Evolutionary conservation across 2,888 invertebrate species (phyloP).

Genomic region (Drosophila anomelani): DNA sequence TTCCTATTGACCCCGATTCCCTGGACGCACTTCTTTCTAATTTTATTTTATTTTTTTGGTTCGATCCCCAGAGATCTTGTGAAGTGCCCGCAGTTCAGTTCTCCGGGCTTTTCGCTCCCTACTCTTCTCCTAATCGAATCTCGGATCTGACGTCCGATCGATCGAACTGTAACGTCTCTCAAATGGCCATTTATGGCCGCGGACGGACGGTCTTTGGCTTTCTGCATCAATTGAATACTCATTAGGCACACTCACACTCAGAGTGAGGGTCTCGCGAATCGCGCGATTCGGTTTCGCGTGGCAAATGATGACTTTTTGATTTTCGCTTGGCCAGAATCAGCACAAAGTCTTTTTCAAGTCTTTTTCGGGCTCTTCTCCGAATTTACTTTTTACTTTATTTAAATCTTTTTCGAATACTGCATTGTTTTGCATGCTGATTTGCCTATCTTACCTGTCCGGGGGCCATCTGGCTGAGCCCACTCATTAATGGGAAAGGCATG

Average conservation of each 20-base stretch:
- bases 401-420: constrained; percentile 21
- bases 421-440: constrained; percentile 41
- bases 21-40: constrained; percentile 75
- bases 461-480: constrained; percentile 1
- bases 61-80: constrained; percentile 43
- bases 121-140: constrained; percentile 65
- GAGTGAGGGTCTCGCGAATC: constrained; percentile 21
- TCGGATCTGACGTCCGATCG: constrained; percentile 56
- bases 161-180: constrained; percentile 69
- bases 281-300: constrained; percentile 47
- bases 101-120: constrained; percentile 25
- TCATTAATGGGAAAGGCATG: constrained; percentile 1
- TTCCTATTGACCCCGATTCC: constrained; percentile 80
- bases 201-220: constrained; percentile 42
- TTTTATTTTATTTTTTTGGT: constrained; percentile 35
- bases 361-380: constrained; percentile 28
- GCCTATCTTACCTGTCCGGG: constrained; percentile 28
- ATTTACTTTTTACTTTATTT: constrained; percentile 19
- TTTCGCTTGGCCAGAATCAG: constrained; percentile 52
- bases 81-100: constrained; percentile 74
- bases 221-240: constrained; percentile 77
- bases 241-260: constrained; percentile 75
- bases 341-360: constrained; percentile 55
- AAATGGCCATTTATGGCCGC: constrained; percentile 59
- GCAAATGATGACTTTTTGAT: constrained; percentile 75